These are phyloP conservation scores for Ranitomeya imitator DNA, from an alignment of 2,113 vertebrate genomes.

Conservation along the genomic window DNA sequence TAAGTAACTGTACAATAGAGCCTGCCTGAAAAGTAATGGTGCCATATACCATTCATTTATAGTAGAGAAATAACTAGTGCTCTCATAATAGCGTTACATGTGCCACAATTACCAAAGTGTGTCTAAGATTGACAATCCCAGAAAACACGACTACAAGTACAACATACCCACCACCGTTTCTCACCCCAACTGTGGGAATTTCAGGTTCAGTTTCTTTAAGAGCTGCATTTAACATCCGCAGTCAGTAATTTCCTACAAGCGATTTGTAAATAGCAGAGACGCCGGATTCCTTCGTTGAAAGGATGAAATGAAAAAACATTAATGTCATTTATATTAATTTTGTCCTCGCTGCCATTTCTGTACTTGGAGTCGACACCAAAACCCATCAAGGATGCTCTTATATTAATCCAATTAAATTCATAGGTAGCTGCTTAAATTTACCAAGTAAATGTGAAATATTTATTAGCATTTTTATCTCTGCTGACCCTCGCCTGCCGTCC, in stretches of 20 bases:
- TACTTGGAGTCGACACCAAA: not conserved
- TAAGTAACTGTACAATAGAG: no score
- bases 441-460: not conserved
- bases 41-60: no score
- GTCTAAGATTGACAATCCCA: no score
- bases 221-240: no score
- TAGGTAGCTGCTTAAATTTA: slow-evolving; percentile 25
- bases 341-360: not conserved
- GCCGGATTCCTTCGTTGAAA: not conserved
- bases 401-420: slow-evolving; percentile 29
- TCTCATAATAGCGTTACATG: not conserved
- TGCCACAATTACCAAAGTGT: no score
- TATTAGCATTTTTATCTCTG: slow-evolving; percentile 27
- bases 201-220: no score
- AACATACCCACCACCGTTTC: no score
- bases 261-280: not conserved
- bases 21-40: no score
- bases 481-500: not conserved
- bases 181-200: no score
- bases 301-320: not conserved
- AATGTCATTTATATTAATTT: slow-evolving; percentile 10
- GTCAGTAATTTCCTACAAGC: not conserved
- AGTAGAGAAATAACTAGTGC: not conserved
- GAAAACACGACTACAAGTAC: no score
- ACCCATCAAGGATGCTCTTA: slow-evolving; percentile 15